Base-by-base conservation (phyloP, 2,113 vertebrate genomes). In the Hyla sarda region DNA sequence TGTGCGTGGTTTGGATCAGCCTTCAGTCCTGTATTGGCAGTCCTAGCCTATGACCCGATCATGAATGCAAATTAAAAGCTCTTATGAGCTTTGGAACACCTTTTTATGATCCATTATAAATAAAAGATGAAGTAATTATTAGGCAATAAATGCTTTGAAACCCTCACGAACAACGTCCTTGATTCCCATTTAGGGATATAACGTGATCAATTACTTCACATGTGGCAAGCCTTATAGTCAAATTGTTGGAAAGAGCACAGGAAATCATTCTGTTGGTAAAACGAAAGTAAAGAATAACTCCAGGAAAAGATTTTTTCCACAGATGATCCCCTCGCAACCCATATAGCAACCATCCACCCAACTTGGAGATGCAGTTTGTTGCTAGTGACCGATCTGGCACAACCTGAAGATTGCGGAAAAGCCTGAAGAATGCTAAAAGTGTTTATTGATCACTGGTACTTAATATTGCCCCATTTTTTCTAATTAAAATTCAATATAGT, bases 221-320 rank as follows among this genome's bases (percentile, higher is more conserved):
- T 74, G 48, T 48, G 23, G n/a, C 23, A 48, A n/a, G 72, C 72
- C 37, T 74, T 74, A 74, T 25, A 74, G 23, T 47, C n/a, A 48
- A 47, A 74, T 74, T 74, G 41, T 28, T 74, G 41, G 72, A 74
- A 48, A 48, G 37, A 74, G 23, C n/a, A 74, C 72, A 48, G 23
- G 5, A 48, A 74, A 74, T 17, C 32, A 5, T 48, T 25, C 72
- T 74, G 41, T 28, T 11, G 16, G n/a, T 74, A 48, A 74, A 47
- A 13, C 14, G 17, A 72, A 41, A 67, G 62, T 1, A 9, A 71
- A 74, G 72, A 74, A 45, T 41, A 73, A 74, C 72, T 45, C 72
- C 41, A 74, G 16, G 41, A 74, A 74, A 48, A 41, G 21, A 74
- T 47, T 47, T 48, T 48, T 19, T 48, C 45, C 72, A 21, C 72